phyloP scores from a whole-genome alignment of 1,140 invertebrate species.

The Platorchestia sp. region DNA sequence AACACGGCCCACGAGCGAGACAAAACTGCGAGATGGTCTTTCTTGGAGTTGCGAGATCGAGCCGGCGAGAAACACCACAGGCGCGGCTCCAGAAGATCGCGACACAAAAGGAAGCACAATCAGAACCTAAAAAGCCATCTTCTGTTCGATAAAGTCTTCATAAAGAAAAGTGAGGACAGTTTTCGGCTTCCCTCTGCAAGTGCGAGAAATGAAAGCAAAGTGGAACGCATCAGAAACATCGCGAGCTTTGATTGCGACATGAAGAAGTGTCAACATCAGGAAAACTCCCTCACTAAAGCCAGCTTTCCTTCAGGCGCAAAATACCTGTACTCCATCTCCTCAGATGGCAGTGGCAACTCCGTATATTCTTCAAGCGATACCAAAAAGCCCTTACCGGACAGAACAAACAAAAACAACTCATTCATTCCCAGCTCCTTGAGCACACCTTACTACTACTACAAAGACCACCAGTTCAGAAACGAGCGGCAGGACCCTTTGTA shows the following conservation, averaged over 20 bases:
- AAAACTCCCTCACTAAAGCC: neutral
- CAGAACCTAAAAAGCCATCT: neutral
- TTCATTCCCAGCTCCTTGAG: neutral
- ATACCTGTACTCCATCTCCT: neutral
- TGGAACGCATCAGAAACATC: neutral
- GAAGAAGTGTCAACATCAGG: slow-evolving; percentile 3
- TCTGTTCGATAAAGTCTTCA: slow-evolving; percentile 21
- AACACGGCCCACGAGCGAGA: neutral
- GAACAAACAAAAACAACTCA: neutral
- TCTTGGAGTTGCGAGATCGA: neutral
- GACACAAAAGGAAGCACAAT: slow-evolving; percentile 26
- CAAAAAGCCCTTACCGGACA: neutral
- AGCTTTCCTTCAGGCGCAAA: neutral
- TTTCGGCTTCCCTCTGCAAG: neutral
- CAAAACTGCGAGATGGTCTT: neutral
- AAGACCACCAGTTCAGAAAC: neutral
- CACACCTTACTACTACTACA: neutral
- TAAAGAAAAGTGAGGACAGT: neutral
- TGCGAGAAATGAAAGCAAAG: neutral
- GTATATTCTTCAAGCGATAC: neutral
- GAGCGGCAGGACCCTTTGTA: neutral
- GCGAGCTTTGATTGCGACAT: neutral
- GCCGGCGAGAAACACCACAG: neutral
- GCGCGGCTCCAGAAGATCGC: slow-evolving; percentile 4
- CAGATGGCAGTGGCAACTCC: neutral